Evolutionary conservation across 2,797 vertebrate genomes (phyloP), one percentile per base, ranked within the genome.

Genomic region (Dromococcyx pavoninus): DNA sequence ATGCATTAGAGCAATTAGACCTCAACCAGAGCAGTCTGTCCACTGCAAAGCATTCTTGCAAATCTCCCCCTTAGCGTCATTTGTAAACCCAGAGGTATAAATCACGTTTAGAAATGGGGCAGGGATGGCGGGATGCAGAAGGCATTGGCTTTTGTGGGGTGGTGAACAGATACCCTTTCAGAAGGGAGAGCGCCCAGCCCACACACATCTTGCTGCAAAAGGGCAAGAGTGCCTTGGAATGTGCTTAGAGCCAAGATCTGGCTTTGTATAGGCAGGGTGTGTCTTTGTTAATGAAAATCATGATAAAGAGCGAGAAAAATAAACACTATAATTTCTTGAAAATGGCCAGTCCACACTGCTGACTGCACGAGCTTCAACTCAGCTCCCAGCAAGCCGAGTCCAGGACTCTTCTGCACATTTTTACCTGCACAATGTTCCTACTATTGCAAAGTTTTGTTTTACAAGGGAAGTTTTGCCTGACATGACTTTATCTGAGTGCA

Each of bases 181-280:
- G 84, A 39, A 86, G 65, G 74, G 85, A 91, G 88, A 94, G 86
- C 14, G 78, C 91, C 87, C 94, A 75, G 89, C 96, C 96, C 95
- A 97, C 96, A 93, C 76, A 70, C 72, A 5, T 79, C 91, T 91
- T 37, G 79, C 48, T 96, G 95, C 86, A 72, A 97, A 96, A 97
- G 96, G 97, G 94, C 96, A 96, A 94, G 58, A 91, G 89, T 69
- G 88, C 72, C 86, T 81, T 90, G 97, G 95, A 96, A 96, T 96
- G 92, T 80, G 94, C 92, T 94, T 92, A 91, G 93, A 93, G 93
- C 90, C 95, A 96, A 93, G 95, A 87, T 92, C 84, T 89, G 66
- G 27, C 91, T 95, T 86, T 95, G 83, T 86, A 86, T 18, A 90
- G 79, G 93, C 91, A 92, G 91, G 89, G 96, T 92, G 94, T 95